Evolutionary conservation across 2,888 invertebrate species (phyloP).

Genomic region (Galerucella nymphaeae): DNA sequence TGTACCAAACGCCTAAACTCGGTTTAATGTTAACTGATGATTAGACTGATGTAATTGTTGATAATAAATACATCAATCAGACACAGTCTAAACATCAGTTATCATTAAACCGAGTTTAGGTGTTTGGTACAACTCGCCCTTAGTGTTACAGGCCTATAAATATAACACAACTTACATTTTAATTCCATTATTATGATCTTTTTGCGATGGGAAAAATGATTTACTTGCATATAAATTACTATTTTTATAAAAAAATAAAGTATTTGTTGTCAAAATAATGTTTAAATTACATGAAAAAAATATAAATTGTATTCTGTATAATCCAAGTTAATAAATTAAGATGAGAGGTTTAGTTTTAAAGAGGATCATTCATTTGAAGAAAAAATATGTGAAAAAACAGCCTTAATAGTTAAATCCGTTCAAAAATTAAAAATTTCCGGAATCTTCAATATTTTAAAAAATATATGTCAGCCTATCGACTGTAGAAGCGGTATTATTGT

Average conservation of each 20-base stretch:
- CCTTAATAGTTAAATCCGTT: neutral
- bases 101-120: too few relatives aligned
- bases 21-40: too few relatives aligned
- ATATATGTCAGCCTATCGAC: conserved; percentile 14
- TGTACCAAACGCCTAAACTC: too few relatives aligned
- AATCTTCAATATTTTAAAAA: conserved; percentile 15
- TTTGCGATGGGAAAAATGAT: too few relatives aligned
- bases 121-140: too few relatives aligned
- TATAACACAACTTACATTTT: neutral
- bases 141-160: too few relatives aligned
- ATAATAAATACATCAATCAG: too few relatives aligned
- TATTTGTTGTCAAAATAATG: conserved; percentile 17
- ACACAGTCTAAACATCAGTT: too few relatives aligned
- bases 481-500: conserved; percentile 15
- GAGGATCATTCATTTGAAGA: neutral
- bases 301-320: conserved; percentile 12
- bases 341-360: too few relatives aligned
- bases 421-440: neutral
- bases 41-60: too few relatives aligned
- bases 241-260: conserved; percentile 24
- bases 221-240: conserved; percentile 20
- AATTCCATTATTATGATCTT: conserved; percentile 9
- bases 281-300: conserved; percentile 11
- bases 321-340: too few relatives aligned
- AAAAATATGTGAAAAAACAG: neutral